These are phyloP conservation scores for Formica selysi DNA, from an alignment of 1,140 invertebrate species.

Conservation along the genomic window DNA sequence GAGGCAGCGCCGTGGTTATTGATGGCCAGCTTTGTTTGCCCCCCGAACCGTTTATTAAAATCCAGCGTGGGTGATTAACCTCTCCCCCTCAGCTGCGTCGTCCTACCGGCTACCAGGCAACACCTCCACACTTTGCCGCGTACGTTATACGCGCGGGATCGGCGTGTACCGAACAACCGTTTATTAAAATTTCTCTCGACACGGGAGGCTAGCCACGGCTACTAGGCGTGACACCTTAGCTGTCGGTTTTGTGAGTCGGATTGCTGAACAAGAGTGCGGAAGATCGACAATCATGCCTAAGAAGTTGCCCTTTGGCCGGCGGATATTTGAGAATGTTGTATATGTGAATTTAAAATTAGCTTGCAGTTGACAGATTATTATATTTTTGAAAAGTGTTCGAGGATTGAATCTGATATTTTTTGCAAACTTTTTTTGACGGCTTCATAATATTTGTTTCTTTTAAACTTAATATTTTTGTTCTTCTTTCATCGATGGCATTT, in stretches of 20 bases:
- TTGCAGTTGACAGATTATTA: not conserved
- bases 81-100: slow-evolving; percentile 75
- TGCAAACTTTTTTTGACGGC: not conserved
- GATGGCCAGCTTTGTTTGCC: slow-evolving; percentile 84
- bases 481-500: not conserved
- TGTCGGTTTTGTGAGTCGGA: slow-evolving; percentile 60
- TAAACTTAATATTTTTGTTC: not conserved
- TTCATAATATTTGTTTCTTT: not conserved
- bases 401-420: not conserved
- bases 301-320: not conserved
- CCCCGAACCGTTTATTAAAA: slow-evolving; percentile 85
- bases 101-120: slow-evolving; percentile 78
- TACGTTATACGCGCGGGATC: not conserved
- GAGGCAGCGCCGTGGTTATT: slow-evolving; percentile 79
- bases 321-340: not conserved
- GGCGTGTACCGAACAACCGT: slow-evolving; percentile 64
- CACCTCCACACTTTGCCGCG: slow-evolving; percentile 69
- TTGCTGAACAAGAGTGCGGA: slow-evolving; percentile 10
- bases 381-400: not conserved
- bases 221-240: slow-evolving; percentile 72
- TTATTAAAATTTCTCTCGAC: slow-evolving; percentile 75
- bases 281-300: slow-evolving; percentile 8
- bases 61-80: slow-evolving; percentile 84
- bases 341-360: slow-evolving; percentile 2
- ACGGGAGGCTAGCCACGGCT: slow-evolving; percentile 60